Percentiles rank a stretch among this genome's conserved stretches.
Evolutionary conservation across 2,113 vertebrate genomes (phyloP).

Genomic region (Vidua macroura): DNA sequence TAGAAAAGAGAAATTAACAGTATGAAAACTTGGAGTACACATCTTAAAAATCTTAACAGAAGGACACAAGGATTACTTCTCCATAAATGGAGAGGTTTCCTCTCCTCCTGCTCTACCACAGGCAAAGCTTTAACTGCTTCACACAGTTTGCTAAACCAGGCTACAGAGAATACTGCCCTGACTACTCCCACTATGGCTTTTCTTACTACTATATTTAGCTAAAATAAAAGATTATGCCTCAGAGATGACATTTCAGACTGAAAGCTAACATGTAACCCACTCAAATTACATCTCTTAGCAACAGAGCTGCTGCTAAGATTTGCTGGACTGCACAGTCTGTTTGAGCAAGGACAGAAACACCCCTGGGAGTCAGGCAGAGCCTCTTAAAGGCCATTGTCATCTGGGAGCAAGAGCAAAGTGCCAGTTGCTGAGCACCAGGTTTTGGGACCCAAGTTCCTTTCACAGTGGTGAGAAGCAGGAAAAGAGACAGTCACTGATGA

Average conservation of each 20-base stretch:
- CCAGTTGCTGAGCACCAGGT: background rate
- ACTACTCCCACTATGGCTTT: conserved; percentile 8
- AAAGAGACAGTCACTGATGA: background rate
- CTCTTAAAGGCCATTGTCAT: background rate
- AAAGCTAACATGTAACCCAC: conserved; percentile 47
- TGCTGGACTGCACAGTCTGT: background rate
- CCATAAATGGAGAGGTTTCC: background rate
- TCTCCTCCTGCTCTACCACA: background rate
- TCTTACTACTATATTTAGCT: conserved; percentile 50
- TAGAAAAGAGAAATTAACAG: conserved; percentile 60
- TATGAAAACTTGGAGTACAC: background rate
- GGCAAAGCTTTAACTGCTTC: conserved; percentile 25
- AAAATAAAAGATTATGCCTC: conserved; percentile 52
- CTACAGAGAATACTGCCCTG: conserved; percentile 8
- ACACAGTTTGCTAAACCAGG: background rate
- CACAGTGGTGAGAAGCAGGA: background rate
- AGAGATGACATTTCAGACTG: conserved; percentile 61
- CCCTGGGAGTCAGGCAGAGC: background rate
- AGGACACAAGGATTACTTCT: background rate
- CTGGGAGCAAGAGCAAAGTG: background rate
- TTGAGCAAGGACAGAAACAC: background rate
- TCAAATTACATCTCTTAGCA: conserved; percentile 61
- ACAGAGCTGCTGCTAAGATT: conserved; percentile 13
- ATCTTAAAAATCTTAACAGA: background rate
- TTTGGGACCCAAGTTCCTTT: background rate